Base-by-base conservation (phyloP, 2,888 invertebrate species). In the Monopis laevigella region DNA sequence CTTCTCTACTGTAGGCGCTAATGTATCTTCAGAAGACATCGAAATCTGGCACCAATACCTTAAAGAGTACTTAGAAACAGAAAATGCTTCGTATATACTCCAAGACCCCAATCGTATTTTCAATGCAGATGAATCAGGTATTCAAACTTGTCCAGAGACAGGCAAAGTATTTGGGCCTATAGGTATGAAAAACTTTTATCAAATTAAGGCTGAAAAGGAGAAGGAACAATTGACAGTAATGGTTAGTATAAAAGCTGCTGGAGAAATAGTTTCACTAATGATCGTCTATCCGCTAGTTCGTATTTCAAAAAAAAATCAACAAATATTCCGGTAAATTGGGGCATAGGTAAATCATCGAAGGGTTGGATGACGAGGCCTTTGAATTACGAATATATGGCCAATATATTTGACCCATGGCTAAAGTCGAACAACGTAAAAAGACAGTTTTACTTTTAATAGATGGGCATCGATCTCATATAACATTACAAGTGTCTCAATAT, bases 361-460 rank as follows among this genome's bases (percentile, higher is more conserved):
- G 47, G 46, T 5, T 47, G 49, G 46, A 49, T 46, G 47, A 32
- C 12, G 2, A 10, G 28, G 1, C 43, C 45, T 7, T 16, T 44
- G 19, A 48, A 48, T 17, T 48, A 36, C 13, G 46, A 44, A 10
- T 49, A 49, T 30, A 39, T 49, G 2, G 16, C 35, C 43, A 45
- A n/a, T n/a, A n/a, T n/a, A n/a, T n/a, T n/a, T n/a, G n/a, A n/a
- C n/a, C n/a, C n/a, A n/a, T n/a, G n/a, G n/a, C n/a, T n/a, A n/a
- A n/a, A n/a, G n/a, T n/a, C n/a, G n/a, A n/a, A n/a, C n/a, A n/a
- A n/a, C n/a, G n/a, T 35, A 12, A n/a, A 26, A 47, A 10, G 39
- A 39, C 12, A 7, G 32, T 1, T 47, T 44, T 44, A 4, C 47
- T 6, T 19, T 21, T 11, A 10, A 39, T 5, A 5, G 6, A 12